Evolutionary conservation across 1,140 invertebrate genomes (phyloP).

Genomic region (Cryptotermes secundus): DNA sequence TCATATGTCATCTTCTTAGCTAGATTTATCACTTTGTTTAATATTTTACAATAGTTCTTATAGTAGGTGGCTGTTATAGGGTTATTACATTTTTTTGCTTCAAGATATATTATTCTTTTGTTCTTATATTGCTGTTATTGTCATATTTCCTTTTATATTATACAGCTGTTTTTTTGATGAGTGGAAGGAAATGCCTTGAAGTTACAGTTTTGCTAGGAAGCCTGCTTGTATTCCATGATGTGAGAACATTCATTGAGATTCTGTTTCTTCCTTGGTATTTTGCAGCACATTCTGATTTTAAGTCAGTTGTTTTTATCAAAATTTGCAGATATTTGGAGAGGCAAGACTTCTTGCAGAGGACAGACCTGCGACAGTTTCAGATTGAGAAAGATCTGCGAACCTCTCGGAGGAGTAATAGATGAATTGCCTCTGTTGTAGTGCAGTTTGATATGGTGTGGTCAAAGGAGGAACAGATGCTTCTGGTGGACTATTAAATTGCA

Average conservation of each 20-base stretch:
- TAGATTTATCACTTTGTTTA: too few species aligned
- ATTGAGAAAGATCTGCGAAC: conserved; percentile 77
- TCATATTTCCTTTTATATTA: too few species aligned
- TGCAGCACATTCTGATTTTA: not conserved
- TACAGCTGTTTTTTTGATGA: too few species aligned
- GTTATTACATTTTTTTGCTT: too few species aligned
- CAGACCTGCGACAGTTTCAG: conserved; percentile 88
- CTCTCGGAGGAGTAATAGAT: conserved; percentile 55
- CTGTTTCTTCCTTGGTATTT: not conserved
- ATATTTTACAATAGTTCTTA: too few species aligned
- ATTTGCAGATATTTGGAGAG: conserved; percentile 77
- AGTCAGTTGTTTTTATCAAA: not conserved
- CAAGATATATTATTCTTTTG: too few species aligned
- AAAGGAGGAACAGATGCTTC: not conserved
- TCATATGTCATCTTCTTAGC: too few species aligned
- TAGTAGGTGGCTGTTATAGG: too few species aligned
- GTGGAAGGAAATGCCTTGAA: too few species aligned
- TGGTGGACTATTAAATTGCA: not conserved
- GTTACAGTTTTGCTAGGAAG: too few species aligned
- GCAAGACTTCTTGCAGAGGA: conserved; percentile 84
- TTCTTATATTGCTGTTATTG: too few species aligned
- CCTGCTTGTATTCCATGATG: not conserved
- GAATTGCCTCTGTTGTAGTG: not conserved
- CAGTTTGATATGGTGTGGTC: not conserved
- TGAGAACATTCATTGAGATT: too few species aligned